A percentile compares a stretch with the other conserved stretches of the same genome.
Conservation (phyloP, 2,888 invertebrate genomes). For the Carpatolechia fugitivella region DNA sequence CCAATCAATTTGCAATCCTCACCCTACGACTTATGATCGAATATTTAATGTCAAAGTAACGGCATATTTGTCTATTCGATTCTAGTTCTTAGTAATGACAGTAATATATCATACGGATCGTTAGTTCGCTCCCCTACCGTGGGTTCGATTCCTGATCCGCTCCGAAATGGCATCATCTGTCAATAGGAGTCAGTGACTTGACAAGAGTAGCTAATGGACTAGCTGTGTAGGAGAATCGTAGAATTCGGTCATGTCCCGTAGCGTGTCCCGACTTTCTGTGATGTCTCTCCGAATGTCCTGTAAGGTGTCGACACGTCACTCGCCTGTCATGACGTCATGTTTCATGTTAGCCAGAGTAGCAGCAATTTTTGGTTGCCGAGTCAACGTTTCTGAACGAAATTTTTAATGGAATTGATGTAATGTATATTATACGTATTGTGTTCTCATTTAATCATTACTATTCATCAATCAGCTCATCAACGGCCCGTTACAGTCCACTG, state of each 20-base stretch:
- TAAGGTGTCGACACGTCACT: neutral
- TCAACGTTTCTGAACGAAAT: no score
- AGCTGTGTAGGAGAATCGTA: slow-evolving; percentile 56
- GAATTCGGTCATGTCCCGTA: slow-evolving; percentile 28
- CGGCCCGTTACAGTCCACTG: no score
- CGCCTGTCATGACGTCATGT: neutral
- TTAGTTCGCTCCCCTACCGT: slow-evolving; percentile 71
- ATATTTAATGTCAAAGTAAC: neutral
- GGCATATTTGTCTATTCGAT: slow-evolving; percentile 54
- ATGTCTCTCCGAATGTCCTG: neutral
- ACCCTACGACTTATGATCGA: neutral
- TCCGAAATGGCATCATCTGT: slow-evolving; percentile 78
- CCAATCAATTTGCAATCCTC: slow-evolving; percentile 19
- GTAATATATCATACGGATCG: slow-evolving; percentile 79
- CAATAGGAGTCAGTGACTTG: slow-evolving; percentile 71
- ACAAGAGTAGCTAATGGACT: slow-evolving; percentile 75
- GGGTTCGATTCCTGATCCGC: slow-evolving; percentile 75
- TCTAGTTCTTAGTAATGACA: slow-evolving; percentile 63
- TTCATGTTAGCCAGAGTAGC: no score
- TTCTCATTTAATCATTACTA: no score
- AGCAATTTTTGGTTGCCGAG: no score
- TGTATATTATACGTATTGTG: no score
- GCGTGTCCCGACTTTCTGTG: slow-evolving; percentile 14
- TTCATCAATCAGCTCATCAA: no score
- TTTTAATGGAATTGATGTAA: no score